phyloP scores from a whole-genome alignment of 2,888 invertebrate genomes.

The Noctua janthe region DNA sequence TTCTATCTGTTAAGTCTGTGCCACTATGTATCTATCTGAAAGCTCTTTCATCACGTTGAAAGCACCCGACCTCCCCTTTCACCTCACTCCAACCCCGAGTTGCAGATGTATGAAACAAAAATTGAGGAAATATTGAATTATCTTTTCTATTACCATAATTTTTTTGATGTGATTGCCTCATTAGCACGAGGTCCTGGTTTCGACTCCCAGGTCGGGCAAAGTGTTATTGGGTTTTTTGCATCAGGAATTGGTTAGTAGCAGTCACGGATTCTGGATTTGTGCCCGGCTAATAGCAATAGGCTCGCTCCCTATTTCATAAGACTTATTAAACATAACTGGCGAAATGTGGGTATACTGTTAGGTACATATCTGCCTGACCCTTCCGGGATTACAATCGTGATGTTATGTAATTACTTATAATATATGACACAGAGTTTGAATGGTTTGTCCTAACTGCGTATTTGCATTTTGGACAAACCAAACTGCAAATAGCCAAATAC shows the following conservation, averaged over 20 bases:
- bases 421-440: neutral
- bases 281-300: neutral
- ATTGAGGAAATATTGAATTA: constrained; percentile 8
- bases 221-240: neutral
- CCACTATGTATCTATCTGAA: constrained; percentile 33
- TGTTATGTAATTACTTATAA: neutral
- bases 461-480: no score
- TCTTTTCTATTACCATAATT: neutral
- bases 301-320: neutral
- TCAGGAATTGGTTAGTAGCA: no score
- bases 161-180: no score
- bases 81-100: constrained; percentile 18
- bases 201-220: no score
- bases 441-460: neutral
- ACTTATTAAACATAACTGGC: neutral
- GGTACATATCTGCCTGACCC: neutral
- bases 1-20: constrained; percentile 43
- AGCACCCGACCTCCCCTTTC: constrained; percentile 54
- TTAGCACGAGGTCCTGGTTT: no score
- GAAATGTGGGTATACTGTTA: neutral
- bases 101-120: constrained; percentile 37
- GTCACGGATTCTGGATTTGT: neutral
- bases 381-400: neutral
- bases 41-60: constrained; percentile 57
- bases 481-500: no score